These are phyloP conservation scores for Saturnia pavonia DNA, from an alignment of 2,888 invertebrate genomes.

Conservation along the genomic window DNA sequence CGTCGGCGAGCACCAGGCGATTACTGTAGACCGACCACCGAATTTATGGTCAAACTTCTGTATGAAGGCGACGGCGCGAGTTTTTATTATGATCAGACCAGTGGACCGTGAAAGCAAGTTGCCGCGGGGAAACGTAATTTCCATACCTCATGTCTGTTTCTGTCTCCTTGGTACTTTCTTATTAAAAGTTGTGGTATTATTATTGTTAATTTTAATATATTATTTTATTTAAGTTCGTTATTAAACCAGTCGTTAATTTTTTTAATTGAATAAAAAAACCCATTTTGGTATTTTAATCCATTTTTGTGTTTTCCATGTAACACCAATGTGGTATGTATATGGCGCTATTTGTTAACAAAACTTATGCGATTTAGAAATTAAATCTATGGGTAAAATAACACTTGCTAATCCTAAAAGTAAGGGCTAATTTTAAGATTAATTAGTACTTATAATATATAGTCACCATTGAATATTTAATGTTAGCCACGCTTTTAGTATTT, in stretches of 20 bases:
- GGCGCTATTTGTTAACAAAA: too few relatives aligned
- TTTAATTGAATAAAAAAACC: too few relatives aligned
- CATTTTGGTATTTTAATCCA: too few relatives aligned
- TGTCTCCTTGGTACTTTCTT: constrained; percentile 76
- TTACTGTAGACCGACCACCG: constrained; percentile 70
- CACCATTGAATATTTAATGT: too few relatives aligned
- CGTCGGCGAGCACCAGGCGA: constrained; percentile 63
- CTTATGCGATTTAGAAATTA: too few relatives aligned
- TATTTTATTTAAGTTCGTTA: neutral
- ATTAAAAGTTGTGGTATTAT: constrained; percentile 64
- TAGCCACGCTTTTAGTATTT: too few relatives aligned
- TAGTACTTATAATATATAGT: too few relatives aligned
- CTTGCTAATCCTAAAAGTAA: too few relatives aligned
- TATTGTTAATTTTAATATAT: constrained; percentile 26
- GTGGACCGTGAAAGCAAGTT: constrained; percentile 82
- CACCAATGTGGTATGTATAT: too few relatives aligned
- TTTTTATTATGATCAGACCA: constrained; percentile 83
- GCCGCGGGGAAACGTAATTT: constrained; percentile 76
- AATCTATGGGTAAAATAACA: too few relatives aligned
- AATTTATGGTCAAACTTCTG: constrained; percentile 83
- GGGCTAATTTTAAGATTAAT: too few relatives aligned
- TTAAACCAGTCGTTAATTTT: neutral
- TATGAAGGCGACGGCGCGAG: constrained; percentile 78
- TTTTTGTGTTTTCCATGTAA: too few relatives aligned
- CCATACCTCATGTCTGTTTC: constrained; percentile 79